Conservation (phyloP, 2,797 vertebrate species). For the Otolemur crassicaudatus region DNA sequence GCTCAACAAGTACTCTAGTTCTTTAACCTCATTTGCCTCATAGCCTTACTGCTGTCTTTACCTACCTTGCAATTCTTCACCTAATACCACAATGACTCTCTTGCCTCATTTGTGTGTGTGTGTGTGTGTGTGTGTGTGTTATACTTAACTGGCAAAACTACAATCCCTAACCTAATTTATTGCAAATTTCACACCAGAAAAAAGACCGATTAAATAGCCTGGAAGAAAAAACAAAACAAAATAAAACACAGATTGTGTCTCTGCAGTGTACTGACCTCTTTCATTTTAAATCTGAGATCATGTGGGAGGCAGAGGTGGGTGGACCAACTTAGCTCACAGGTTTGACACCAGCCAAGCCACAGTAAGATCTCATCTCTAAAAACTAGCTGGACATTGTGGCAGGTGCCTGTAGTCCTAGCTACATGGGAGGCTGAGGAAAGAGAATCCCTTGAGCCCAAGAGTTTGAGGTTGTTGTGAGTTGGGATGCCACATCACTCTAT, state of each 20-base stretch:
- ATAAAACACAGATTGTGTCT: not conserved
- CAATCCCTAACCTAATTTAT: not conserved
- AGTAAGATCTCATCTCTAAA: too few relatives aligned
- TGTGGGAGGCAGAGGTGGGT: too few relatives aligned
- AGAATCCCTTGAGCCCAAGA: too few relatives aligned
- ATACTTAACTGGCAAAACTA: not conserved
- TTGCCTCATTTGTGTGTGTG: not conserved
- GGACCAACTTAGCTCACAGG: too few relatives aligned
- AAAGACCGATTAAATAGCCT: not conserved
- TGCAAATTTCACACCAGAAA: not conserved
- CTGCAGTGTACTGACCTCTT: not conserved
- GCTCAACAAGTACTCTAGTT: not conserved
- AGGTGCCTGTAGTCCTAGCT: too few relatives aligned
- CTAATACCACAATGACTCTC: not conserved
- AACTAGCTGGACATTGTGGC: too few relatives aligned
- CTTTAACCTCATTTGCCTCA: not conserved
- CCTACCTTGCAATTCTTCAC: not conserved
- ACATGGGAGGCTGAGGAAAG: too few relatives aligned
- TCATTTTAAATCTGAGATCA: slow-evolving; percentile 21
- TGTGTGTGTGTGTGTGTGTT: too few relatives aligned
- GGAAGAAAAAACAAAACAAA: not conserved
- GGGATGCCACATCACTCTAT: too few relatives aligned
- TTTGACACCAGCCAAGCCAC: too few relatives aligned
- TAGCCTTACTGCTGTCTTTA: not conserved
- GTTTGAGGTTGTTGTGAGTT: too few relatives aligned